Evolutionary conservation across 2,113 vertebrate species (phyloP).

Genomic region (Callionymus lyra): DNA sequence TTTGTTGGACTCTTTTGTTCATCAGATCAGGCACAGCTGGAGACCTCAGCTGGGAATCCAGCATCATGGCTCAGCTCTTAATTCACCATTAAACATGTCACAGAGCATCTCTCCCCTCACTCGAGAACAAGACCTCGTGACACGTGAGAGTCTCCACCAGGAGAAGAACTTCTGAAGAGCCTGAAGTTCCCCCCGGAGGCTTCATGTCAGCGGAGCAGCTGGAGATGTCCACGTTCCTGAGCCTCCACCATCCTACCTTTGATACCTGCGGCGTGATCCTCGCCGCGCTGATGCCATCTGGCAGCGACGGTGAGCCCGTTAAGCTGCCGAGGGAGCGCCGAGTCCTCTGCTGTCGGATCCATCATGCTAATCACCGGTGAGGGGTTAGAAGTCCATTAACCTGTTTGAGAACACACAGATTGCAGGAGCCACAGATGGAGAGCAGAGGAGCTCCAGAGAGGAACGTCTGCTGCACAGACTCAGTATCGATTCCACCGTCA

Average conservation of each 20-base stretch:
- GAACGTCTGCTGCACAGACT: no score
- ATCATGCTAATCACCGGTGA: slow-evolving; percentile 58
- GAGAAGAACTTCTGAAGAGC: no score
- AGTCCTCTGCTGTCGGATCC: slow-evolving; percentile 48
- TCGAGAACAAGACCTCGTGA: no score
- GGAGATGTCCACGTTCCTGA: slow-evolving; percentile 46
- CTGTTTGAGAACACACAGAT: slow-evolving; percentile 18
- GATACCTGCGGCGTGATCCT: slow-evolving; percentile 41
- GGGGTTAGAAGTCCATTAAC: slow-evolving; percentile 63
- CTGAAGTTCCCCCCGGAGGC: slow-evolving; percentile 17
- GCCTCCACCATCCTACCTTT: slow-evolving; percentile 50
- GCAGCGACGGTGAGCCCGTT: slow-evolving; percentile 34
- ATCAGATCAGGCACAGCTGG: no score
- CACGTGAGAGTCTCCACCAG: no score
- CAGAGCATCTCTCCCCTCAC: no score
- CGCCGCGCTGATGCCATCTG: slow-evolving; percentile 59
- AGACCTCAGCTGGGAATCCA: no score
- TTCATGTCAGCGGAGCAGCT: slow-evolving; percentile 44
- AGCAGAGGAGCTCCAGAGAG: no score
- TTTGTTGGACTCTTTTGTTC: no score
- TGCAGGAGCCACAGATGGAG: neutral
- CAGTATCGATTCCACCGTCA: neutral
- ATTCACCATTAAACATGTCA: no score
- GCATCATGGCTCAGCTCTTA: no score
- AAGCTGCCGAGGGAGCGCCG: slow-evolving; percentile 17